Percentiles rank a stretch among this genome's conserved stretches.
These are phyloP conservation scores for Peromyscus leucopus DNA, from an alignment of 2,113 vertebrate species.

Conservation along the genomic window DNA sequence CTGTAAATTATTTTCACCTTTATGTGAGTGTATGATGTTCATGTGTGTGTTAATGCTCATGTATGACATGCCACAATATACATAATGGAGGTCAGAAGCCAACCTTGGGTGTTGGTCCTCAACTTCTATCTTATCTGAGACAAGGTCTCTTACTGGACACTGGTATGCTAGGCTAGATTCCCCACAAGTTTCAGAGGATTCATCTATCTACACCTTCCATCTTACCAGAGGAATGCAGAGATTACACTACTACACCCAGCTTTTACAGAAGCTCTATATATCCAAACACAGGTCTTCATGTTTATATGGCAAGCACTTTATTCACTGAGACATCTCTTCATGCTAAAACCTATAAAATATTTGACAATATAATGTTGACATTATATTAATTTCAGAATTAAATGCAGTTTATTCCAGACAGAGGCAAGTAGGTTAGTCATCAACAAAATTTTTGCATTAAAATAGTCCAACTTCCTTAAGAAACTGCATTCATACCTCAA, in stretches of 20 bases:
- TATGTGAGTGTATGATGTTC: neutral
- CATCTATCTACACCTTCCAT: neutral
- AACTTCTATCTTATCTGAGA: neutral
- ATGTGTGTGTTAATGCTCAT: too few species aligned
- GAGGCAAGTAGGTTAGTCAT: slow-evolving; percentile 57
- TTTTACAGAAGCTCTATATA: neutral
- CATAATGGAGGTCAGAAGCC: neutral
- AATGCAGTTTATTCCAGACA: slow-evolving; percentile 53
- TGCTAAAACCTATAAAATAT: neutral
- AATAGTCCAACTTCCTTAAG: slow-evolving; percentile 55
- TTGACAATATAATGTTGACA: neutral
- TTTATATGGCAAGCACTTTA: neutral
- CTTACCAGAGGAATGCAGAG: neutral
- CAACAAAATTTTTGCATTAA: slow-evolving; percentile 59
- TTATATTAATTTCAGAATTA: slow-evolving; percentile 61
- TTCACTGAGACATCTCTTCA: slow-evolving; percentile 9
- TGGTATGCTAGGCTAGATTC: neutral
- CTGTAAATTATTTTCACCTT: neutral
- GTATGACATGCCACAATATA: neutral
- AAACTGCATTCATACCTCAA: slow-evolving; percentile 65
- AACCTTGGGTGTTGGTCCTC: neutral
- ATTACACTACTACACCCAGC: neutral
- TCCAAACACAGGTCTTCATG: neutral
- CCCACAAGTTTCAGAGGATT: neutral
- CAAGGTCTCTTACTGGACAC: neutral